These are phyloP conservation scores for Mungos mungo DNA, from an alignment of 2,113 vertebrate species.

Conservation along the genomic window DNA sequence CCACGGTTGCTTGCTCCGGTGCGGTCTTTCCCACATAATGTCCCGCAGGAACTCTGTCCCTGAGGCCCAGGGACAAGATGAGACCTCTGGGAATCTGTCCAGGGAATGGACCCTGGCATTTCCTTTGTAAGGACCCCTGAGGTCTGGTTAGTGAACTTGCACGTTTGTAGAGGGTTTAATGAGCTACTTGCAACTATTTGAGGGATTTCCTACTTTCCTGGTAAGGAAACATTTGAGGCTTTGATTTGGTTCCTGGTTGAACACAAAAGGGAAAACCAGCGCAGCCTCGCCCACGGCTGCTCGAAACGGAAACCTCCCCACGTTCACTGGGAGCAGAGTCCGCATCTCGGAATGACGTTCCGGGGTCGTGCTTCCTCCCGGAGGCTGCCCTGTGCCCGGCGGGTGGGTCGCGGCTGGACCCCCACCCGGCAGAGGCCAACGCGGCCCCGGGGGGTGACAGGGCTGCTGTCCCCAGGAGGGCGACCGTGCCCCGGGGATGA, in stretches of 20 bases:
- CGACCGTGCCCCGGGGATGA: not conserved
- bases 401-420: fast-evolving
- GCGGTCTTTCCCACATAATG: fast-evolving
- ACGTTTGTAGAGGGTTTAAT: not conserved
- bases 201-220: not conserved
- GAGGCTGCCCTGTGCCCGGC: fast-evolving
- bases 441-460: too few relatives aligned
- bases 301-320: not conserved
- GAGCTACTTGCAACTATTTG: not conserved
- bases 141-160: fast-evolving
- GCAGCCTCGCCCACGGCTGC: not conserved
- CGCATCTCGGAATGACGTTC: fast-evolving
- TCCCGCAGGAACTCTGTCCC: not conserved
- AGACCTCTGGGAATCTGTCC: not conserved
- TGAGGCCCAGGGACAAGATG: fast-evolving
- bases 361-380: fast-evolving
- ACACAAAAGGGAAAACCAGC: not conserved
- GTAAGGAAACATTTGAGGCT: not conserved
- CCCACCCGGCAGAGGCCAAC: fast-evolving
- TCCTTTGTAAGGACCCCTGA: not conserved
- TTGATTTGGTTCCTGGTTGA: not conserved
- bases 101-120: fast-evolving
- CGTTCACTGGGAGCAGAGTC: not conserved
- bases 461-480: too few relatives aligned
- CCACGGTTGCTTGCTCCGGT: fast-evolving